Evolutionary conservation across 1,140 invertebrate species (phyloP).

Genomic region (Eueides isabella): DNA sequence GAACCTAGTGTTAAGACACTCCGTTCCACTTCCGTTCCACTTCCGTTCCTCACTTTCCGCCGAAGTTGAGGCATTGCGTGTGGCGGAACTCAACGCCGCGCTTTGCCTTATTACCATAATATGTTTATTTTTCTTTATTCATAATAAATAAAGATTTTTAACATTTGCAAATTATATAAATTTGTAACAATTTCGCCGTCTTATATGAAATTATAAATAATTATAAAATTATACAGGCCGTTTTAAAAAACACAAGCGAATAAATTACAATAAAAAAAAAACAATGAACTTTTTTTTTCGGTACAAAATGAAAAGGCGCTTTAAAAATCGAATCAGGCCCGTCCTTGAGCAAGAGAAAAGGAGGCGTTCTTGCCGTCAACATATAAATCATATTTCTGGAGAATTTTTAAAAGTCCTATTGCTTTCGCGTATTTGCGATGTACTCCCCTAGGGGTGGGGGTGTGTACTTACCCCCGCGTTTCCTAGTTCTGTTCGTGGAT

Average conservation of each 20-base stretch:
- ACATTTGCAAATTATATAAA: no score
- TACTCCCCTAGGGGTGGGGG: constrained; percentile 69
- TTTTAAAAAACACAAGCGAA: constrained; percentile 25
- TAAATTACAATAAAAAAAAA: constrained; percentile 37
- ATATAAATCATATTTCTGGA: constrained; percentile 83
- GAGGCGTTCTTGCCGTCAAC: constrained; percentile 77
- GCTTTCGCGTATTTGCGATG: constrained; percentile 82
- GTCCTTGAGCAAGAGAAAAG: constrained; percentile 74
- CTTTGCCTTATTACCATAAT: no score
- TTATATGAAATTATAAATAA: background rate
- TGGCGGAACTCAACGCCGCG: no score
- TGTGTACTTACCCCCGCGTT: constrained; percentile 81
- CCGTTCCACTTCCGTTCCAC: no score
- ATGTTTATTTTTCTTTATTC: no score
- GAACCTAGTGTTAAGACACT: no score
- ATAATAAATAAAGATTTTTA: no score
- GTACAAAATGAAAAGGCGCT: constrained; percentile 51
- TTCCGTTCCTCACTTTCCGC: no score
- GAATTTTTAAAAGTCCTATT: constrained; percentile 83
- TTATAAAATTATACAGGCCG: background rate
- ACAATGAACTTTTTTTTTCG: constrained; percentile 41
- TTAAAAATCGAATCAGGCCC: constrained; percentile 81
- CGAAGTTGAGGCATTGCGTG: no score
- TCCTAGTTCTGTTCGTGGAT: constrained; percentile 72
- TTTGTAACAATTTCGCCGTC: background rate